These are phyloP conservation scores for Origma solitaria DNA, from an alignment of 2,113 vertebrate genomes.

Conservation along the genomic window DNA sequence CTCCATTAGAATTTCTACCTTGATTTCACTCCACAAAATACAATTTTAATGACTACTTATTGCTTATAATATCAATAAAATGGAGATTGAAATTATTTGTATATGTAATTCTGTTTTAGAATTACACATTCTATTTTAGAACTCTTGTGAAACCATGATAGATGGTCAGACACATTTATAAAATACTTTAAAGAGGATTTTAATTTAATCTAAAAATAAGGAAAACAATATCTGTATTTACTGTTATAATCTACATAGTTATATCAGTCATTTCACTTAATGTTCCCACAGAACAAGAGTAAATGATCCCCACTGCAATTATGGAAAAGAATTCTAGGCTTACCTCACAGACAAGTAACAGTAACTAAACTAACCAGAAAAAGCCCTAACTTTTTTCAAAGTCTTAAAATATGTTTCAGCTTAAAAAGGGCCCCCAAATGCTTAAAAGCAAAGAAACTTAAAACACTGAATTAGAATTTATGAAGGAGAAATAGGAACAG, in stretches of 20 bases:
- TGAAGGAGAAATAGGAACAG: constrained; percentile 43
- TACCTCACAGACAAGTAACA: neutral
- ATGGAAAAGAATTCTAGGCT: neutral
- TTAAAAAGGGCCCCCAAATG: constrained; percentile 30
- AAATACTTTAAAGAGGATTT: neutral
- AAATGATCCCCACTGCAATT: neutral
- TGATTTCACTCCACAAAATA: neutral
- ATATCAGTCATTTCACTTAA: neutral
- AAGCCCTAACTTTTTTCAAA: constrained; percentile 55
- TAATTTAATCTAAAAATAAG: neutral
- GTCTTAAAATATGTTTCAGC: constrained; percentile 16
- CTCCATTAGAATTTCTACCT: neutral
- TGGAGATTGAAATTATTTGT: neutral
- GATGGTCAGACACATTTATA: neutral
- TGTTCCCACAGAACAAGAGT: neutral
- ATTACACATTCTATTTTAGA: neutral
- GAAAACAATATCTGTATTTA: neutral
- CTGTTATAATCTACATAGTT: neutral
- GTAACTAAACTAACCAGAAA: constrained; percentile 28
- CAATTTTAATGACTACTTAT: neutral
- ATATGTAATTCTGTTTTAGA: neutral
- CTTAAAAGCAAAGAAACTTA: constrained; percentile 44
- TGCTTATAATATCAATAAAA: neutral
- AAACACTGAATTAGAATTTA: constrained; percentile 55
- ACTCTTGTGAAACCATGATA: neutral